Base-by-base conservation (phyloP, 2,797 vertebrate genomes). In the Parauchenoglanis ngamensis region DNA sequence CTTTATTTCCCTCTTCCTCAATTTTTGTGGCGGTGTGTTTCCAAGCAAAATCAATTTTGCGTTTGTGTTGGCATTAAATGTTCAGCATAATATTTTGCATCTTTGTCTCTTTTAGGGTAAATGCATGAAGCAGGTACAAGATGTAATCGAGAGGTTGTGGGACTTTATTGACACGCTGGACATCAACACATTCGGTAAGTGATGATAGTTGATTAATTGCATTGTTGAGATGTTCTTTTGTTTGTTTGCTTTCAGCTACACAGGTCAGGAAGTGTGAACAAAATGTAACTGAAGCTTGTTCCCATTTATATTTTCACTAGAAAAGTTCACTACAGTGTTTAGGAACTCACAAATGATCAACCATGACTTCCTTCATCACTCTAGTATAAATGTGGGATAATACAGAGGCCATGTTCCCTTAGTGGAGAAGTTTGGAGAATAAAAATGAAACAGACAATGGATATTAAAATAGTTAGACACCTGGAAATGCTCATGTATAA, bases 41-140 rank as follows among this genome's bases (percentile, higher is more conserved):
- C 10, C 40, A 17, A 79, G 7, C 3, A 7, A 46, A 67, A 10
- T 25, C 46, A 40, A 10, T 72, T n/a, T 8, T 57, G 7, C 35
- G 13, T 15, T 31, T 35, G 10, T 6, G 0, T 72, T 52, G 15
- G 0, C 46, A 52, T 1, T 19, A 19, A 31, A 68, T 73, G 31
- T 83, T 46, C 21, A 21, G 1, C 23, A 49, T 7, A 10, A 7
- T 49, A 7, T 7, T 7, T 49, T 8, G 40, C 54, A 59, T 25
- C 83, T 17, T 73, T 85, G 12, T 90, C 46, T 61, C 17, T 65
- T 81, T 31, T n/a, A 99, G 98, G 98, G 98, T 19, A 99, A 98
- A 92, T 99, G 98, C 1, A 98, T 99, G 96, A 99, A 99, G 92
- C 97, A 97, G 89, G 98, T 99, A 1, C 98, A 99, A 93, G 98